Evolutionary conservation across 2,113 vertebrate genomes (phyloP).

Genomic region (Mormyrus lacerda): DNA sequence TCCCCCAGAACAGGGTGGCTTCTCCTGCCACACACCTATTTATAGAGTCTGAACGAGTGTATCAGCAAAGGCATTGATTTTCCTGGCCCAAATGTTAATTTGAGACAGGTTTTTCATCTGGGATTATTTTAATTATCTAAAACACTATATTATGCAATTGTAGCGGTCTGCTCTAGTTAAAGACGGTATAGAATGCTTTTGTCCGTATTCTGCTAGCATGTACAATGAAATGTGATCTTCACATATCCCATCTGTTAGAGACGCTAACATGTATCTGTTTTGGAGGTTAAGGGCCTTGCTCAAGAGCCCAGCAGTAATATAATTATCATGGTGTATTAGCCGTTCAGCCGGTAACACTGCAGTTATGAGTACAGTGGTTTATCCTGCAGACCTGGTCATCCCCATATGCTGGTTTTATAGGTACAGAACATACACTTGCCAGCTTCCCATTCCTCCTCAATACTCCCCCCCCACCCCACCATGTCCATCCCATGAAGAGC

Average conservation of each 20-base stretch:
- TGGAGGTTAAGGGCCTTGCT: not conserved
- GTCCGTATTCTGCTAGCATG: not conserved
- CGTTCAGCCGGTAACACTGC: not conserved
- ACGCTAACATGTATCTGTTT: not conserved
- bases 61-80: slow-evolving; percentile 2
- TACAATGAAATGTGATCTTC: not conserved
- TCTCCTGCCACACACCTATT: not conserved
- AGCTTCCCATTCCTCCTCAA: not conserved
- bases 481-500: not conserved
- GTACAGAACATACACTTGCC: not conserved
- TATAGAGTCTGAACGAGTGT: not conserved
- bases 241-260: not conserved
- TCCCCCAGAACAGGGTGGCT: not conserved
- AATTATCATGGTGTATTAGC: not conserved
- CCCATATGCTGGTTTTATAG: not conserved
- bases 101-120: not conserved
- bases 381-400: not conserved
- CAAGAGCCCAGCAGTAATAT: not conserved
- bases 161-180: not conserved
- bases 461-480: not conserved
- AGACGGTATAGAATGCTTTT: not conserved
- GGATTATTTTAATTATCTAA: slow-evolving; percentile 10
- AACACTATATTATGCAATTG: not conserved
- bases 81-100: slow-evolving; percentile 3
- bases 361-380: not conserved